Conservation (phyloP, 1,140 invertebrate genomes). For the Druon quercuslanigerum region DNA sequence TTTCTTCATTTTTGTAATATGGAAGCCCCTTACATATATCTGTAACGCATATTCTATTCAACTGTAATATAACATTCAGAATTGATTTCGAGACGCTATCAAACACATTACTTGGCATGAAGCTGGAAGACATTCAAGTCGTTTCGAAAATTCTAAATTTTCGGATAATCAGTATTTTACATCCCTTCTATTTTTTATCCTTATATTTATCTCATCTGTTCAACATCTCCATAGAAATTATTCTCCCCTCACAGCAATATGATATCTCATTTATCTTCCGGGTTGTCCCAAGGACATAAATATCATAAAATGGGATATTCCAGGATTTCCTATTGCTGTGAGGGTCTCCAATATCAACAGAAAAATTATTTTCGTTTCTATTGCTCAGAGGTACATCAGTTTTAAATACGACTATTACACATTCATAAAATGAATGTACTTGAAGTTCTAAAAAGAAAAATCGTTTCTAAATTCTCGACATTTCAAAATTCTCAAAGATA, state of each 20-base stretch:
- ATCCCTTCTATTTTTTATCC: slow-evolving; percentile 27
- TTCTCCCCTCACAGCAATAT: slow-evolving; percentile 45
- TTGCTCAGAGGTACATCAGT: not conserved
- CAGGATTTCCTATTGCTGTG: no score
- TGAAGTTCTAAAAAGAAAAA: not conserved
- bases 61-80: slow-evolving; percentile 47
- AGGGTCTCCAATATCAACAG: no score
- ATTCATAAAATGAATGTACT: not conserved
- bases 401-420: not conserved
- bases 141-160: not conserved
- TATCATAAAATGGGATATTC: no score
- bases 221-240: slow-evolving; percentile 44
- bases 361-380: not conserved
- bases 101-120: slow-evolving; percentile 35
- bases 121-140: slow-evolving; percentile 16
- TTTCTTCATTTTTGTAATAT: slow-evolving; percentile 47
- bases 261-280: not conserved
- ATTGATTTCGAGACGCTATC: slow-evolving; percentile 44
- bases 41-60: slow-evolving; percentile 47
- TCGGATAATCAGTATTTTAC: not conserved
- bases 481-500: not conserved
- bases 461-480: not conserved
- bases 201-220: slow-evolving; percentile 44
- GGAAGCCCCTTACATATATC: slow-evolving; percentile 54
- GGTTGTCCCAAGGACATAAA: not conserved